A percentile compares a stretch with the other conserved stretches of the same genome.
Evolutionary conservation across 2,888 invertebrate genomes (phyloP).

Genomic region (Pandemis cinnamomeana): DNA sequence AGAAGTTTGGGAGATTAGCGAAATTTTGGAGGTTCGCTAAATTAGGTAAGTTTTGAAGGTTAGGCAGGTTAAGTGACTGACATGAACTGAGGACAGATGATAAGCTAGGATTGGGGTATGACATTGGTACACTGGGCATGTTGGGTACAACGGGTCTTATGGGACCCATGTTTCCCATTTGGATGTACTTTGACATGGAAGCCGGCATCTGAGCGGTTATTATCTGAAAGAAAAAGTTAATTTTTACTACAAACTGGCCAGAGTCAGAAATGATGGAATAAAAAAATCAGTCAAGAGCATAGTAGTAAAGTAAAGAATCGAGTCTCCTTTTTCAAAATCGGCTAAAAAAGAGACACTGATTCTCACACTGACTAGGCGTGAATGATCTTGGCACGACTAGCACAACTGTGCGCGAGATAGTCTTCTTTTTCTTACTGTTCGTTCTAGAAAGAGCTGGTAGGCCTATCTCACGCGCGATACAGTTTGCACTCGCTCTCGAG

Average conservation of each 20-base stretch:
- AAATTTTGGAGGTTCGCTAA: slow-evolving; percentile 13
- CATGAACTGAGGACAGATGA: slow-evolving; percentile 22
- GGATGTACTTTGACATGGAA: slow-evolving; percentile 23
- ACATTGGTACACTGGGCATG: slow-evolving; percentile 25
- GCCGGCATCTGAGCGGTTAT: slow-evolving; percentile 22
- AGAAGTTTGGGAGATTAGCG: not conserved
- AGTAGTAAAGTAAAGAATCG: too few species aligned
- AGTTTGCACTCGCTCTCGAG: too few species aligned
- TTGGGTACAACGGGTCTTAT: not conserved
- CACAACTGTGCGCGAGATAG: too few species aligned
- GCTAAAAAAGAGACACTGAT: too few species aligned
- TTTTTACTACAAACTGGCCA: not conserved
- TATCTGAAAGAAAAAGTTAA: slow-evolving; percentile 22
- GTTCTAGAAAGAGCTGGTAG: too few species aligned
- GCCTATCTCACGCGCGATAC: too few species aligned
- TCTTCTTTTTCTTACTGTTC: too few species aligned
- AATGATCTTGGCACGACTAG: too few species aligned
- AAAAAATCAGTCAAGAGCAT: too few species aligned
- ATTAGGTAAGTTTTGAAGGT: slow-evolving; percentile 15
- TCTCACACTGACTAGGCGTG: too few species aligned
- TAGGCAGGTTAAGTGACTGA: slow-evolving; percentile 11
- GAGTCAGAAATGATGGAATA: too few species aligned
- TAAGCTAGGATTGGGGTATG: slow-evolving; percentile 13
- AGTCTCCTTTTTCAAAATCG: too few species aligned
- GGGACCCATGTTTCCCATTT: slow-evolving; percentile 21